Evolutionary conservation across 2,113 vertebrate genomes (phyloP).

Genomic region (Thalassoma bifasciatum): DNA sequence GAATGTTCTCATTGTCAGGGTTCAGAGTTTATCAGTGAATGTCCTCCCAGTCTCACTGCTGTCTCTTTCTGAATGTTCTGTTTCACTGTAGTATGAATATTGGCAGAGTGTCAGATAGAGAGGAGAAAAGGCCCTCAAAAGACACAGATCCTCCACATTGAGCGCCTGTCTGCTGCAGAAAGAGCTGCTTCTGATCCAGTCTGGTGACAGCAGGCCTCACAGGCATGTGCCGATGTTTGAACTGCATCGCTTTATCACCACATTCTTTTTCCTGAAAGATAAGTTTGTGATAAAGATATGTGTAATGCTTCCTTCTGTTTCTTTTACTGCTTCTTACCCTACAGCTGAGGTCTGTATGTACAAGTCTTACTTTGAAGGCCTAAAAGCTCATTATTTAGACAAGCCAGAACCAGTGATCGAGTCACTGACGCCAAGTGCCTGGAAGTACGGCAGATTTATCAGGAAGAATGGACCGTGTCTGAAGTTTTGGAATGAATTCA

Average conservation of each 20-base stretch:
- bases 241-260: constrained; percentile 43
- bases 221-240: constrained; percentile 59
- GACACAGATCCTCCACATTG: constrained; percentile 63
- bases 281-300: constrained; percentile 44
- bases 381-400: constrained; percentile 15
- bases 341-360: background rate
- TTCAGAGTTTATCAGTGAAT: constrained; percentile 82
- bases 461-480: constrained; percentile 48
- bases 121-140: constrained; percentile 57
- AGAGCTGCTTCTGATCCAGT: constrained; percentile 56
- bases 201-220: constrained; percentile 53
- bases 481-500: constrained; percentile 50
- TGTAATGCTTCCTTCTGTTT: constrained; percentile 38
- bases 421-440: constrained; percentile 48
- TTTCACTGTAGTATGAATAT: constrained; percentile 74
- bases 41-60: constrained; percentile 72
- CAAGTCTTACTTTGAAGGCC: background rate
- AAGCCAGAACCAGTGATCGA: constrained; percentile 29
- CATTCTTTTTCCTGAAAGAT: constrained; percentile 38
- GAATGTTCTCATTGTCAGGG: constrained; percentile 80
- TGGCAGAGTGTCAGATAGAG: constrained; percentile 50
- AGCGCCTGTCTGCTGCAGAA: constrained; percentile 42
- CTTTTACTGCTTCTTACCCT: background rate
- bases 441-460: constrained; percentile 64
- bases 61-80: constrained; percentile 77